Percentiles rank a stretch among this genome's conserved stretches.
These are phyloP conservation scores for Haemorhous mexicanus DNA, from an alignment of 2,113 vertebrate species.

Conservation along the genomic window DNA sequence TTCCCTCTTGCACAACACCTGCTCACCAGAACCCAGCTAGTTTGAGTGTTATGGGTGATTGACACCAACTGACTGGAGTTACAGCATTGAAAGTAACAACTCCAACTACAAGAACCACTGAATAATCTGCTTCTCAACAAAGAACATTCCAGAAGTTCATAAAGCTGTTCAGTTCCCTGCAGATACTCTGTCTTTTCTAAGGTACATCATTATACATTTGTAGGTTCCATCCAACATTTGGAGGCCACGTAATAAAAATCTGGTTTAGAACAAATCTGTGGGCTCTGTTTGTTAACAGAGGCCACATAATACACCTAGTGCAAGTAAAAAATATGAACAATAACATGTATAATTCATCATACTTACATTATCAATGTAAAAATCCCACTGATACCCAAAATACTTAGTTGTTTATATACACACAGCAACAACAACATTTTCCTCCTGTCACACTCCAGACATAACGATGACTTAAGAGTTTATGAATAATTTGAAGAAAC, in stretches of 20 bases:
- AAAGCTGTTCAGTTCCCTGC: background rate
- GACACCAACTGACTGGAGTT: background rate
- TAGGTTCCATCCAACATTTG: background rate
- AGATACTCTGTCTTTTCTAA: background rate
- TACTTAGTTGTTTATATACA: background rate
- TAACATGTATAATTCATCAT: background rate
- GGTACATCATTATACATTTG: background rate
- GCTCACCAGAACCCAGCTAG: background rate
- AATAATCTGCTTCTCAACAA: background rate
- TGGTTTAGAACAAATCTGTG: background rate
- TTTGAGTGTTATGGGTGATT: background rate
- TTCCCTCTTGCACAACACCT: background rate
- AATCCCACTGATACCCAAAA: background rate
- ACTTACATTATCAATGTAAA: background rate
- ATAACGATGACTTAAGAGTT: background rate
- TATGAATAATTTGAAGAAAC: background rate
- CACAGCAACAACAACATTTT: background rate
- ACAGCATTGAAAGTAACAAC: background rate
- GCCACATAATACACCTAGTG: background rate
- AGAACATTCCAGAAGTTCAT: background rate
- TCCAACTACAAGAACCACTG: background rate
- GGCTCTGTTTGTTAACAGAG: background rate
- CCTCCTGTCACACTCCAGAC: background rate
- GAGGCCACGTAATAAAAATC: background rate
- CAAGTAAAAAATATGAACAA: background rate